These are phyloP conservation scores for Drosophila erecta DNA, from an alignment of 1,140 invertebrate species.

Conservation along the genomic window DNA sequence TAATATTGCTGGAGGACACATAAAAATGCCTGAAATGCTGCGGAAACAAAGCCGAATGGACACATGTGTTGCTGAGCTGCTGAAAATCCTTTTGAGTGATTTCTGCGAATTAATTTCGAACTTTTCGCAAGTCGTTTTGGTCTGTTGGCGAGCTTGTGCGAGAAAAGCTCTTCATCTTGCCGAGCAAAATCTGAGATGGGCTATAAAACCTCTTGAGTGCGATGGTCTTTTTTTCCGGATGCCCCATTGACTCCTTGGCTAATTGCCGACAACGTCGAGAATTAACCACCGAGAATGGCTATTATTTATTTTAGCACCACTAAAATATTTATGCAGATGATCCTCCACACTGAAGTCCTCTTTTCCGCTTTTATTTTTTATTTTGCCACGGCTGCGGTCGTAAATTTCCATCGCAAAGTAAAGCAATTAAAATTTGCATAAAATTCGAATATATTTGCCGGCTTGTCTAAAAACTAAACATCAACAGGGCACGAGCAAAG, in stretches of 20 bases:
- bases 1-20: not conserved
- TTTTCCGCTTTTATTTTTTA: not conserved
- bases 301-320: slow-evolving; percentile 59
- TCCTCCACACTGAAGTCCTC: slow-evolving; percentile 2
- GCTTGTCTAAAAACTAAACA: slow-evolving; percentile 74
- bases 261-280: slow-evolving; percentile 40
- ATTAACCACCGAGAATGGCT: slow-evolving; percentile 30
- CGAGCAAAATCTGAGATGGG: slow-evolving; percentile 16
- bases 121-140: slow-evolving; percentile 31
- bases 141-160: slow-evolving; percentile 18
- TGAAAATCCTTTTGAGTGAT: slow-evolving; percentile 53
- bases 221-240: slow-evolving; percentile 1
- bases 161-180: slow-evolving; percentile 45
- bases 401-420: slow-evolving; percentile 65
- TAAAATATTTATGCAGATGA: slow-evolving; percentile 55
- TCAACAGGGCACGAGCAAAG: slow-evolving; percentile 38
- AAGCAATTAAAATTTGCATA: slow-evolving; percentile 82
- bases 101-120: slow-evolving; percentile 46
- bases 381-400: slow-evolving; percentile 16
- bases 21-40: slow-evolving; percentile 24
- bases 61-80: slow-evolving; percentile 19
- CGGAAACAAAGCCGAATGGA: not conserved
- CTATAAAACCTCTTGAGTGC: slow-evolving; percentile 24
- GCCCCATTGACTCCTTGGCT: slow-evolving; percentile 25
- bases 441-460: slow-evolving; percentile 64